A percentile compares a stretch with the other conserved stretches of the same genome.
These are phyloP conservation scores for Craniophora ligustri DNA, from an alignment of 2,888 invertebrate genomes.

Conservation along the genomic window DNA sequence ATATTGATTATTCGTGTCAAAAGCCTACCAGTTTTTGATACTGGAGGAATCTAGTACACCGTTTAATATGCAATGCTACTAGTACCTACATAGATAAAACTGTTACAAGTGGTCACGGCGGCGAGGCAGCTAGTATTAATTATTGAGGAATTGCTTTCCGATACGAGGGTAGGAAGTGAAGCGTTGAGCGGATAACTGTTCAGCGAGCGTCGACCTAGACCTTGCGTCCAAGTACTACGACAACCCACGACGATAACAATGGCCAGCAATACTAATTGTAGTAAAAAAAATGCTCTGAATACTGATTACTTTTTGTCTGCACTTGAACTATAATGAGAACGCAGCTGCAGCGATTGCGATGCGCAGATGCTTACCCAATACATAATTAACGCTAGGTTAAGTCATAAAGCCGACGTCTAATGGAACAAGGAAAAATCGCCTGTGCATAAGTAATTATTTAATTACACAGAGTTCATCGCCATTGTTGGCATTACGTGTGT, in stretches of 20 bases:
- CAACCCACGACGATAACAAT: constrained; percentile 32
- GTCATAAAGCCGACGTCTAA: constrained; percentile 16
- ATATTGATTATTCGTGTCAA: constrained; percentile 15
- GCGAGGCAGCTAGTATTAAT: constrained; percentile 57
- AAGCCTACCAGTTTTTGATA: constrained; percentile 13
- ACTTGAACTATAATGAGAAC: constrained; percentile 13
- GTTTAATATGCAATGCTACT: constrained; percentile 34
- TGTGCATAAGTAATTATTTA: constrained; percentile 29
- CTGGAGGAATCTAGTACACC: constrained; percentile 10
- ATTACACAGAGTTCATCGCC: constrained; percentile 32
- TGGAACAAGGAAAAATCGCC: constrained; percentile 19
- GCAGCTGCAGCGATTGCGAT: constrained; percentile 6
- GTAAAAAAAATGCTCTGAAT: constrained; percentile 22
- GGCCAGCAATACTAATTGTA: constrained; percentile 32
- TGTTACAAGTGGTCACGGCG: constrained; percentile 52
- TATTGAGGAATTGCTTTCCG: constrained; percentile 65
- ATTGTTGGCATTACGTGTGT: constrained; percentile 28
- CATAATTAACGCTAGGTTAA: constrained; percentile 11
- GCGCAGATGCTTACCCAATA: constrained; percentile 16
- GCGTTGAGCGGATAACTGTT: constrained; percentile 71
- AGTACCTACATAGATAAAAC: constrained; percentile 47
- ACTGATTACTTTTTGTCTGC: constrained; percentile 24
- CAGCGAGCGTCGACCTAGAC: constrained; percentile 61
- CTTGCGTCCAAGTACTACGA: constrained; percentile 34
- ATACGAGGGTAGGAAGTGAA: constrained; percentile 75